Conservation (phyloP, 2,113 vertebrate species). For the Ictidomys tridecemlineatus region DNA sequence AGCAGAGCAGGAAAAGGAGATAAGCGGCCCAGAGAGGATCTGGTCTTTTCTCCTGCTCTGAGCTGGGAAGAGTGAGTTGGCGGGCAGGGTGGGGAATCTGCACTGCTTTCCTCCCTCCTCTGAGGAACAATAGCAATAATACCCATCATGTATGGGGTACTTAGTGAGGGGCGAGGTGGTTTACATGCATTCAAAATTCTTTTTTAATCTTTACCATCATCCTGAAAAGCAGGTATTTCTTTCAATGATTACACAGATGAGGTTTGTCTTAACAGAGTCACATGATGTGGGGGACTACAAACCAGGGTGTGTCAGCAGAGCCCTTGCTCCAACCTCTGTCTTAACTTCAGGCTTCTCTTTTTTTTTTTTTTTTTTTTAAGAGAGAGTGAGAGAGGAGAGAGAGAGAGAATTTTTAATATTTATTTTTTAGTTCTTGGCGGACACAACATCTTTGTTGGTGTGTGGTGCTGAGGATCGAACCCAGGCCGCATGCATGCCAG, state of each 20-base stretch:
- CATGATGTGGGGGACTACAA: neutral
- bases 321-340: neutral
- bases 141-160: neutral
- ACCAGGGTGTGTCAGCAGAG: rapidly evolving
- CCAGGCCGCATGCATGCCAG: too few species aligned
- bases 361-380: too few species aligned
- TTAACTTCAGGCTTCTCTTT: neutral
- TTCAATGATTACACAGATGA: neutral
- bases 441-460: too few species aligned
- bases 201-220: neutral
- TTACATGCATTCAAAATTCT: neutral
- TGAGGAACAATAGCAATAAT: neutral
- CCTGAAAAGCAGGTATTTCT: neutral
- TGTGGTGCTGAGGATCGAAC: too few species aligned
- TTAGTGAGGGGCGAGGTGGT: neutral
- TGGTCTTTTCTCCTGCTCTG: neutral
- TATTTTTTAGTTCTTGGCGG: too few species aligned
- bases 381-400: too few species aligned
- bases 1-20: slow-evolving; percentile 59
- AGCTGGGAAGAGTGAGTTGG: neutral
- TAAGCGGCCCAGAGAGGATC: slow-evolving; percentile 77
- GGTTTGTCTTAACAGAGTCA: neutral
- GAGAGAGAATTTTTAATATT: too few species aligned
- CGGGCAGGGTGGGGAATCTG: neutral
- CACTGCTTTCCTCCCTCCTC: neutral